A percentile compares a stretch with the other conserved stretches of the same genome.
phyloP scores from a whole-genome alignment of 2,113 vertebrate genomes.

The Callorhinus ursinus region DNA sequence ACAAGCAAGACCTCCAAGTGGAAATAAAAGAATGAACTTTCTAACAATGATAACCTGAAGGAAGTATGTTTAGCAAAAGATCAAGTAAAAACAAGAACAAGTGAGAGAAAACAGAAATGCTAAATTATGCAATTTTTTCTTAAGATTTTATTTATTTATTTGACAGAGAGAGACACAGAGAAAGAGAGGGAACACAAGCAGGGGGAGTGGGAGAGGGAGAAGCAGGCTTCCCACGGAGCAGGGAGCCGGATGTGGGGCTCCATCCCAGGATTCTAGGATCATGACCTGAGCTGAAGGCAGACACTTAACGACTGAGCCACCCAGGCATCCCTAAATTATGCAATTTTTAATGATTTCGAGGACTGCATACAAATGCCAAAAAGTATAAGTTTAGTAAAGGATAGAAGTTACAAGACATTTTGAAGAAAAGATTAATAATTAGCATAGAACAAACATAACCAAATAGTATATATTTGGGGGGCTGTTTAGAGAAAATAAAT shows the following conservation, averaged over 20 bases:
- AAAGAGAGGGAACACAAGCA: no score
- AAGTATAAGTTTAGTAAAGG: not conserved
- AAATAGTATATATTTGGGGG: not conserved
- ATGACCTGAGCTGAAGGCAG: no score
- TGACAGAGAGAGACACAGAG: no score
- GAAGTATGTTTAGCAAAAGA: not conserved
- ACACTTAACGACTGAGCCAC: no score
- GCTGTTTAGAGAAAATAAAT: not conserved
- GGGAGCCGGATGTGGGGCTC: no score
- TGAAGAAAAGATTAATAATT: constrained; percentile 40
- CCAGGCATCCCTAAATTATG: not conserved
- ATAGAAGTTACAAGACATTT: not conserved
- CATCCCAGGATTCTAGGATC: no score
- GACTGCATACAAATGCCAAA: not conserved
- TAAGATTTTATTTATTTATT: no score
- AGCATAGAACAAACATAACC: not conserved
- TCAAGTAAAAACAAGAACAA: not conserved
- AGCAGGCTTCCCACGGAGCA: no score
- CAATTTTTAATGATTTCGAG: constrained; percentile 14
- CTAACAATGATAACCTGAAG: not conserved
- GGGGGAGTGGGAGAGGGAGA: no score
- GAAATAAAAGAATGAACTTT: not conserved
- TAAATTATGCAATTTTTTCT: not conserved
- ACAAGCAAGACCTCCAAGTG: not conserved
- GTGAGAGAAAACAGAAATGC: not conserved